Conservation (phyloP, 2,888 invertebrate genomes). For the Morpho helenor region DNA sequence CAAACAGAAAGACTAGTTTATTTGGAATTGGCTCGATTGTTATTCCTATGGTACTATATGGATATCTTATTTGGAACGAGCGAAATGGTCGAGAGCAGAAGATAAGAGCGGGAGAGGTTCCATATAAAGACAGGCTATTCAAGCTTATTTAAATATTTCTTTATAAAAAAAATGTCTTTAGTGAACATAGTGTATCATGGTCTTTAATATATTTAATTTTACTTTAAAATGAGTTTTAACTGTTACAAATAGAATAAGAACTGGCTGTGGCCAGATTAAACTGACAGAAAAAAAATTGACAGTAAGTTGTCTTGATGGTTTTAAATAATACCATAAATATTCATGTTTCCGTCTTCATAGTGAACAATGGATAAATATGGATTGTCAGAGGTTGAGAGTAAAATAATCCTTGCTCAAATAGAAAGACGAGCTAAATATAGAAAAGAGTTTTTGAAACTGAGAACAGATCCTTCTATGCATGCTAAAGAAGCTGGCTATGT, state of each 20-base stretch:
- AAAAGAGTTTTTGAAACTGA: constrained; percentile 82
- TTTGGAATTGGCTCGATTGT: constrained; percentile 73
- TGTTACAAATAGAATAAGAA: not conserved
- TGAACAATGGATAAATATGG: constrained; percentile 56
- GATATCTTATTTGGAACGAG: constrained; percentile 72
- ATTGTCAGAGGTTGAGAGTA: constrained; percentile 65
- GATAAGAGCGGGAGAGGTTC: constrained; percentile 85
- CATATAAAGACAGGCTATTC: constrained; percentile 85
- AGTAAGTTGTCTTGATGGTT: not conserved
- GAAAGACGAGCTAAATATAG: constrained; percentile 79
- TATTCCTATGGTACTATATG: constrained; percentile 76
- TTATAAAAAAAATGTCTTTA: constrained; percentile 15
- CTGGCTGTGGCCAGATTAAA: not conserved
- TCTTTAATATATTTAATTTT: constrained; percentile 22
- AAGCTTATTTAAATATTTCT: constrained; percentile 29
- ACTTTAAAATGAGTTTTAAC: constrained; percentile 22
- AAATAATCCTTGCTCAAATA: constrained; percentile 79
- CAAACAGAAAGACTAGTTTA: constrained; percentile 78
- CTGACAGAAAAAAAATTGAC: constrained; percentile 26
- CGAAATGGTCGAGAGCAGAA: constrained; percentile 76
- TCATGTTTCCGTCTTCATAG: no score
- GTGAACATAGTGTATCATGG: constrained; percentile 18
- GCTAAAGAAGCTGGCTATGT: constrained; percentile 82
- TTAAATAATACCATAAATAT: no score
- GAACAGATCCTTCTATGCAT: constrained; percentile 84